These are phyloP conservation scores for Ischnura elegans DNA, from an alignment of 2,888 invertebrate species.

Conservation along the genomic window DNA sequence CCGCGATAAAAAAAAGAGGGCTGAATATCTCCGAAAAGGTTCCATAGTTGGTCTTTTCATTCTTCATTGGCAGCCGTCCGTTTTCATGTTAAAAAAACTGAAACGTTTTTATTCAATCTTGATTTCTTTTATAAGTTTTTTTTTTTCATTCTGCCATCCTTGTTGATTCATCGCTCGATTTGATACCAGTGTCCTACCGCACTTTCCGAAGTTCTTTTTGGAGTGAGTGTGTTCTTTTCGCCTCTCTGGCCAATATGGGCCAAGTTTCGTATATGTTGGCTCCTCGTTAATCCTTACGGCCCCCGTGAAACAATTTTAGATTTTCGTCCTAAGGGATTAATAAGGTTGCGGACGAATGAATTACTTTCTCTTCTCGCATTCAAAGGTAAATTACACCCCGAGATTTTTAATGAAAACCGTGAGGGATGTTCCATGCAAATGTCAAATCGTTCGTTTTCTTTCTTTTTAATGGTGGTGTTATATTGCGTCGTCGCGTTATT, in stretches of 20 bases:
- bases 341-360: slow-evolving; percentile 59
- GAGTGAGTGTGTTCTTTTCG: slow-evolving; percentile 16
- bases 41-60: neutral
- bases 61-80: neutral
- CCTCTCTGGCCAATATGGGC: neutral
- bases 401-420: slow-evolving; percentile 59
- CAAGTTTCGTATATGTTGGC: neutral
- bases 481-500: slow-evolving; percentile 30
- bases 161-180: neutral
- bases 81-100: neutral
- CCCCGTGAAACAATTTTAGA: slow-evolving; percentile 58
- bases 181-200: neutral
- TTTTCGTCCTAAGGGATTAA: slow-evolving; percentile 59
- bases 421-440: slow-evolving; percentile 47
- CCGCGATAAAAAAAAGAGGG: neutral
- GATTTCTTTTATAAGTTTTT: neutral
- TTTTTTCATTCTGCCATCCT: neutral
- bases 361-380: slow-evolving; percentile 49
- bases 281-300: slow-evolving; percentile 59
- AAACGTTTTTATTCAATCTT: slow-evolving; percentile 1
- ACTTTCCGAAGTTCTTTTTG: neutral
- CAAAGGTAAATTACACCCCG: slow-evolving; percentile 23
- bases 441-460: slow-evolving; percentile 39
- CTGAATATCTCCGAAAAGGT: neutral
- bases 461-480: slow-evolving; percentile 32